Evolutionary conservation across 2,113 vertebrate genomes (phyloP), one percentile per base, ranked within the genome.

Genomic region (Bubo blakistoni): DNA sequence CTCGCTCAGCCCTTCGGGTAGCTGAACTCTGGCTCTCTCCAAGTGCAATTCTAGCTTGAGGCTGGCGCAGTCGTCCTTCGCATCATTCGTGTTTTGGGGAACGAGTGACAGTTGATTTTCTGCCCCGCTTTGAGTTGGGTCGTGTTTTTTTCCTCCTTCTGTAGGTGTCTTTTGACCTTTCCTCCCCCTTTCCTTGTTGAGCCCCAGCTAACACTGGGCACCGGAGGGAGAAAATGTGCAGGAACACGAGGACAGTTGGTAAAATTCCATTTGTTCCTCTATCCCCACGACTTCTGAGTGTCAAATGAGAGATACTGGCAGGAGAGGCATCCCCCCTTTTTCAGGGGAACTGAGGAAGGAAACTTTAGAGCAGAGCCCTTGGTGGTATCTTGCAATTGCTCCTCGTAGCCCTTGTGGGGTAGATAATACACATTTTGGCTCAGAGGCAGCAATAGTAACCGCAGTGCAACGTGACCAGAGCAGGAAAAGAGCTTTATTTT

Each of bases 401-500:
- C 21, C 80, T 86, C 0, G 0, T 24, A 32, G 9, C 69, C 88
- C 16, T n/a, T 65, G 27, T 36, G 6, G 12, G 73, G 54, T 66
- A 38, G 49, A 18, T 38, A 29, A 86, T 9, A 13, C 40, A 9
- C 16, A 6, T 81, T 59, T 77, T 80, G 57, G 21, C 54, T 86
- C 63, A 59, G 65, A 70, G 66, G 69, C 80, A 89, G 44, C 0
- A 0, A 20, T 40, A 22, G 38, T 30, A 51, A 22, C 36, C 0
- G 0, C 0, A 0, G 40, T 11, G 32, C 78, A 78, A 42, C 1
- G 0, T 20, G 46, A 34, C 3, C 0, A 1, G 79, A 49, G 20
- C 26, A 17, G 10, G 2, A 2, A 32, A 77, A 88, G 62, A 86
- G 49, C 74, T 96, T 94, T 82, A 49, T 7, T 1, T 32, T 80